A percentile compares a stretch with the other conserved stretches of the same genome.
Conservation (phyloP, 2,113 vertebrate genomes). For the Hippolais icterina region DNA sequence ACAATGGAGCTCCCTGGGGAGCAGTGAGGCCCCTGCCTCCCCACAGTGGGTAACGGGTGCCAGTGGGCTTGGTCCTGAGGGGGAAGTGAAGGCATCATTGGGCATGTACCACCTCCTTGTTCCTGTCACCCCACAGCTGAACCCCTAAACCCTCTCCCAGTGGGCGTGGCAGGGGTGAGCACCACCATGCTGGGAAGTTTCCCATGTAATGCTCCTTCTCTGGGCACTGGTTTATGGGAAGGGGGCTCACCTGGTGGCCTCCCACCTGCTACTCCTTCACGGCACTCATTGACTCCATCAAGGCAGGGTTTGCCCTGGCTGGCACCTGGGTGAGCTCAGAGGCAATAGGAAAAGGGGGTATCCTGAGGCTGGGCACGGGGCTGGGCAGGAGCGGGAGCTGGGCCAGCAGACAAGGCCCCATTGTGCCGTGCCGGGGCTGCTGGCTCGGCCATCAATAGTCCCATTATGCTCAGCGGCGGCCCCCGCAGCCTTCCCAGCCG, state of each 20-base stretch:
- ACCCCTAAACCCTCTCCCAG: background rate
- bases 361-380: background rate
- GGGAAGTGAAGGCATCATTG: rapidly evolving
- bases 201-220: background rate
- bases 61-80: rapidly evolving
- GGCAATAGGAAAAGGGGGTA: background rate
- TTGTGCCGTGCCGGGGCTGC: background rate
- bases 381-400: background rate
- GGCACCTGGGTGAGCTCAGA: background rate
- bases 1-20: background rate
- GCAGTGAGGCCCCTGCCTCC: background rate
- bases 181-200: rapidly evolving
- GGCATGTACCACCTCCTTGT: rapidly evolving
- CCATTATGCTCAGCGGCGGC: background rate
- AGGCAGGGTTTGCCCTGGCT: background rate
- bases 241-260: background rate
- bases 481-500: slow-evolving; percentile 35
- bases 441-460: slow-evolving; percentile 1
- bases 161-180: rapidly evolving
- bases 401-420: slow-evolving; percentile 46
- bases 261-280: background rate
- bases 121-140: background rate
- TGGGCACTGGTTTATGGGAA: rapidly evolving
- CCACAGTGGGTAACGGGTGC: background rate
- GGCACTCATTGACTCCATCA: rapidly evolving